Evolutionary conservation across 1,140 invertebrate species (phyloP), one percentile per base, ranked within the genome.

Genomic region (Radopholus similis): DNA sequence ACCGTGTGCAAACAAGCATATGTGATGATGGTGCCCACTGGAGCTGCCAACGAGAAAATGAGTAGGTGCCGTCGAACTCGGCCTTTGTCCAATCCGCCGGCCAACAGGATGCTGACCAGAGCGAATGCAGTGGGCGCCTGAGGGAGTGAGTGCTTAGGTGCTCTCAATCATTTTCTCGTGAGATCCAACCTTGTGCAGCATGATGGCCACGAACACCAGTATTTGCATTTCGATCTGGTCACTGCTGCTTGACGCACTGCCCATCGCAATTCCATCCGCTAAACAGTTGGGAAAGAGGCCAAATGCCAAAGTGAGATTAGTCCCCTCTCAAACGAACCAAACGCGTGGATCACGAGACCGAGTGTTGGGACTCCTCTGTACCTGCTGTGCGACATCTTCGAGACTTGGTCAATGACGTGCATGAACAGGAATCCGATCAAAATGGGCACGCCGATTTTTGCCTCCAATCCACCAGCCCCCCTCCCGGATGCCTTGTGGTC

Each of bases 51-150:
- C 0, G 94, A 93, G 86, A 99, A 98, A 69, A 95, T 87, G n/a
- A 93, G 83, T 30, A 98, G 85, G 85, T 98, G 94, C 77, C 88
- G 89, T 40, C 90, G 85, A 75, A 97, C 95, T 73, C 89, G 87
- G 71, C 89, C 89, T 78, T 89, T 87, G 71, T 97, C 94, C 9
- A 98, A 87, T 2, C 92, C 92, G 83, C 94, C 93, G 81, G 96
- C 92, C 65, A 99, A 83, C 54, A 99, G 85, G 84, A 97, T 97
- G 34, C 93, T 95, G 13, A 97, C 93, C 2, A 99, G 86, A 37
- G 95, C 95, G 87, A 99, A 98, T 6, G 95, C 92, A 28, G 95
- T 94, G 4, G 95, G 95, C 13, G 93, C 94, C 89, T 90, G n/a
- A 15, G 23, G n/a, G 40, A 59, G 34, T 64, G 35, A 21, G n/a